Conservation (phyloP, 2,113 vertebrate species). For the Amphilophus citrinellus region DNA sequence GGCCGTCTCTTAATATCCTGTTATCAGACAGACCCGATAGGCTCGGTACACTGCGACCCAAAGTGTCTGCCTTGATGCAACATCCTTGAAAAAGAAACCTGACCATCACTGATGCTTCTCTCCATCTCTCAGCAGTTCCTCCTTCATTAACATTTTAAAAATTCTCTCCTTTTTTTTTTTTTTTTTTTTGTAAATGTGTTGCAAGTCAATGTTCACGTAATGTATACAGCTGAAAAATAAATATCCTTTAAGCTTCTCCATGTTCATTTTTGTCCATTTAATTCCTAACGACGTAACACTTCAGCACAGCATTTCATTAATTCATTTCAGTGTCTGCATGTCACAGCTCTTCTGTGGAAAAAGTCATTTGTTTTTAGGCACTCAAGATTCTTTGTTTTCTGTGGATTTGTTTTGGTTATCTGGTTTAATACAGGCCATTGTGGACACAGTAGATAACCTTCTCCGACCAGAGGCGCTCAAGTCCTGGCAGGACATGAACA, state of each 20-base stretch:
- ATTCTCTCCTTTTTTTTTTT: background rate
- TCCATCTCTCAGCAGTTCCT: slow-evolving; percentile 12
- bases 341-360: background rate
- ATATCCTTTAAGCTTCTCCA: background rate
- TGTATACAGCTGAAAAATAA: background rate
- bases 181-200: background rate
- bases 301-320: slow-evolving; percentile 21
- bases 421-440: slow-evolving; percentile 90
- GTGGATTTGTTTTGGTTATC: slow-evolving; percentile 3
- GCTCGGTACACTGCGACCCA: slow-evolving; percentile 33
- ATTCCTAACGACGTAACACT: background rate
- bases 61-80: slow-evolving; percentile 11
- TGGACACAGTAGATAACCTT: slow-evolving; percentile 99
- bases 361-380: background rate
- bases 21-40: slow-evolving; percentile 31
- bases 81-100: slow-evolving; percentile 56
- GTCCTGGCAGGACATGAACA: slow-evolving; percentile 99
- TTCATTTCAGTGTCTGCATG: slow-evolving; percentile 60
- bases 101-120: slow-evolving; percentile 9
- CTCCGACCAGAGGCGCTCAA: slow-evolving; percentile 95
- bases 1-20: slow-evolving; percentile 45
- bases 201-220: background rate
- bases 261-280: background rate
- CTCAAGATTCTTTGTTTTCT: slow-evolving; percentile 7
- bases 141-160: slow-evolving; percentile 5